phyloP scores from a whole-genome alignment of 2,797 vertebrate genomes.

The Carapus acus region DNA sequence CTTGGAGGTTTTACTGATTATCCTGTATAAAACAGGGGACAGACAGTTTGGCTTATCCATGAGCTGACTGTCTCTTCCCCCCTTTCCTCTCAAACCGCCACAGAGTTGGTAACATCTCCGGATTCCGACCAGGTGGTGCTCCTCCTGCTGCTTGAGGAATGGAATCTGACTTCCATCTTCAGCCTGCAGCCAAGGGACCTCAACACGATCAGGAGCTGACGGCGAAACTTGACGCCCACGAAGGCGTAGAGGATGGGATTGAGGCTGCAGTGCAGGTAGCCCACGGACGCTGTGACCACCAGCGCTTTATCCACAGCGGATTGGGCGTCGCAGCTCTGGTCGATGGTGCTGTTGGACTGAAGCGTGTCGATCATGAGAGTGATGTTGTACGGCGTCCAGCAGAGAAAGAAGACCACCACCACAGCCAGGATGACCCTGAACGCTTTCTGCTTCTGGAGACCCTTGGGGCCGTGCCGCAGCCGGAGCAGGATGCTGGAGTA shows the following conservation, averaged over 20 bases:
- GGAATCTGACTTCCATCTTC: slow-evolving; percentile 34
- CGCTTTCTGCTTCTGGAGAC: slow-evolving; percentile 75
- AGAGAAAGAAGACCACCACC: slow-evolving; percentile 79
- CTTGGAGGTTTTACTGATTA: slow-evolving; percentile 25
- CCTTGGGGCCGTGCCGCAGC: slow-evolving; percentile 64
- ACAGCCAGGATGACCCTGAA: slow-evolving; percentile 76
- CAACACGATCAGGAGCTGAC: slow-evolving; percentile 70
- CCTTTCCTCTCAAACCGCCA: slow-evolving; percentile 18
- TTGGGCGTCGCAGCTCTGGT: slow-evolving; percentile 41
- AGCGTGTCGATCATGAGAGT: slow-evolving; percentile 73
- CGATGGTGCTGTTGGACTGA: slow-evolving; percentile 13
- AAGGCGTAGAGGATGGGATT: slow-evolving; percentile 87
- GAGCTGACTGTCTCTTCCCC: too few relatives aligned
- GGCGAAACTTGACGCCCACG: slow-evolving; percentile 81
- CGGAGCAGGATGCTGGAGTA: slow-evolving; percentile 74
- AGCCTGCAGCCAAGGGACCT: slow-evolving; percentile 64
- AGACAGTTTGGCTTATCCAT: too few relatives aligned
- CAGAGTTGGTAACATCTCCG: slow-evolving; percentile 72
- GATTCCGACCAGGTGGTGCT: slow-evolving; percentile 79
- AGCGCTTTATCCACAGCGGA: slow-evolving; percentile 62
- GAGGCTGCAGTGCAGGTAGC: slow-evolving; percentile 83
- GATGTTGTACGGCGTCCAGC: slow-evolving; percentile 84
- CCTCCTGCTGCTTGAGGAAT: slow-evolving; percentile 39
- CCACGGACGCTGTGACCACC: slow-evolving; percentile 67
- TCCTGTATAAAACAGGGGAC: slow-evolving; percentile 43